A percentile compares a stretch with the other conserved stretches of the same genome.
Evolutionary conservation across 2,113 vertebrate species (phyloP).

Genomic region (Strigops habroptila): DNA sequence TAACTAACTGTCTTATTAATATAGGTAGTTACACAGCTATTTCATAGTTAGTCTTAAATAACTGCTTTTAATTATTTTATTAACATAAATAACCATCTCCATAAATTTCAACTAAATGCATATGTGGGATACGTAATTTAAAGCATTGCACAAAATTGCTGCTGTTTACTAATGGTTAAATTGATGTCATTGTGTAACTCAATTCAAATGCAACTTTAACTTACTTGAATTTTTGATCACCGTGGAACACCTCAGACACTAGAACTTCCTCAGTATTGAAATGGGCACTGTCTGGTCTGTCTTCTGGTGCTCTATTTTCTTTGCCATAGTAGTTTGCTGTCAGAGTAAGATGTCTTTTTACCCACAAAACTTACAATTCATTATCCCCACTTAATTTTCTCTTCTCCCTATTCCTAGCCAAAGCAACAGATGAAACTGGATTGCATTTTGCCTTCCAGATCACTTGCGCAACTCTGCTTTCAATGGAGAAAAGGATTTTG

Average conservation of each 20-base stretch:
- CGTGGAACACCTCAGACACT: background rate
- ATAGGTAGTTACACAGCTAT: constrained; percentile 73
- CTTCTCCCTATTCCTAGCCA: background rate
- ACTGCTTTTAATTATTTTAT: constrained; percentile 75
- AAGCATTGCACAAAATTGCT: constrained; percentile 57
- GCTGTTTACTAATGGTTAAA: constrained; percentile 67
- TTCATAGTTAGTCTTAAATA: constrained; percentile 73
- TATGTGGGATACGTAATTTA: constrained; percentile 55
- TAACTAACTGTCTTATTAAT: constrained; percentile 76
- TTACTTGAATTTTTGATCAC: constrained; percentile 1
- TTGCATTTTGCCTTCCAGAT: constrained; percentile 7
- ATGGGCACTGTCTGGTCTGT: background rate
- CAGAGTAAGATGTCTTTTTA: background rate
- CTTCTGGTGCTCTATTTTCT: background rate
- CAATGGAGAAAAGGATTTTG: background rate
- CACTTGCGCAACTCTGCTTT: background rate
- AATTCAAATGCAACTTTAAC: constrained; percentile 47
- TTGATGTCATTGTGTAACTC: constrained; percentile 36
- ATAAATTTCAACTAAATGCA: constrained; percentile 72
- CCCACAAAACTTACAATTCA: background rate
- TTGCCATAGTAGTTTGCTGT: background rate
- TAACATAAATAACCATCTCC: constrained; percentile 72
- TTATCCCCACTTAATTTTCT: background rate
- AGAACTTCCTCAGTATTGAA: background rate
- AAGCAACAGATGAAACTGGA: constrained; percentile 22